Base-by-base conservation (phyloP, 1,140 invertebrate species). In the Leucophenga varia region DNA sequence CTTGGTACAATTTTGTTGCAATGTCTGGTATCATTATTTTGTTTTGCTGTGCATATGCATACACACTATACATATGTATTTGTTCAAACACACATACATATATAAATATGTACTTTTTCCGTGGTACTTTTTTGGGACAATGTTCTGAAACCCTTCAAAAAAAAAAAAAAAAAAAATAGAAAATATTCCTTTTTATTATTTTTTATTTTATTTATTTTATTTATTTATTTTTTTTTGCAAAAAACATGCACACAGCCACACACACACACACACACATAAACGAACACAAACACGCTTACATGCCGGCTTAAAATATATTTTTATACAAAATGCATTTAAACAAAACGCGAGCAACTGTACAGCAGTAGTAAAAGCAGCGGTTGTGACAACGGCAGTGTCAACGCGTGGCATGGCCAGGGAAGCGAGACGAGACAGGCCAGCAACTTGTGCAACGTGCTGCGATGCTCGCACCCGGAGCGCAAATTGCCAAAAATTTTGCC, bases 201-300 rank as follows among this genome's bases (percentile, higher is more conserved):
- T n/a, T n/a, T n/a, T n/a, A n/a, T n/a, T n/a, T n/a, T n/a, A n/a
- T n/a, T n/a, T n/a, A n/a, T n/a, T n/a, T n/a, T n/a, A n/a, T n/a
- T n/a, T n/a, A n/a, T n/a, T n/a, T n/a, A n/a, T n/a, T n/a, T 34
- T 34, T 34, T 34, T 37, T 53, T 67, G 35, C 47, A 45, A 46
- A 42, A 10, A 57, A 35, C 45, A 52, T 49, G 37, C 57, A 49
- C 38, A 45, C 37, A 47, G 46, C 35, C 49, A 53, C 34, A 51
- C 32, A 51, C 43, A 49, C 40, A 39, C 3, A 25, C 32, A 35
- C 13, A 36, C n/a, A 45, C 32, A 28, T 3, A 41, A 30, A 40
- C 19, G 17, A 38, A 36, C 13, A 18, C 17, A 22, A 2, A 2
- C 2, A 13, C 20, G 9, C 28, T 17, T 18, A 21, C 39, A 47